Conservation (phyloP, 2,888 invertebrate genomes). For the Trachelus iudaicus region DNA sequence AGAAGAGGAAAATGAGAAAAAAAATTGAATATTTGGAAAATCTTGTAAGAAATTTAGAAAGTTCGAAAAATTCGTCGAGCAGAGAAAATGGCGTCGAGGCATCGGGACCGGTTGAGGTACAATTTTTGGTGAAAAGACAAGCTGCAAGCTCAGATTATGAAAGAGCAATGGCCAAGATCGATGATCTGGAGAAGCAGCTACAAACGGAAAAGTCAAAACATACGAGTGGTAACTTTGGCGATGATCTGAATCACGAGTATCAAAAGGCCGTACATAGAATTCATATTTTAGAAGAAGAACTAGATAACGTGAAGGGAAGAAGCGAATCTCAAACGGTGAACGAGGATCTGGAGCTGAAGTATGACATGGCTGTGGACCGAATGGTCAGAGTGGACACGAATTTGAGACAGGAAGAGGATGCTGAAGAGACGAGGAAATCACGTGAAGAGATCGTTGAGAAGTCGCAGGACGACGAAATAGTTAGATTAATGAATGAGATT, state of each 20-base stretch:
- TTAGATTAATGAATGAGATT: slow-evolving; percentile 31
- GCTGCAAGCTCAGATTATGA: neutral
- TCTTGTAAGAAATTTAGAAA: neutral
- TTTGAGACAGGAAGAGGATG: neutral
- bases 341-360: neutral
- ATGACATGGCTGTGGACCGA: neutral
- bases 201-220: slow-evolving; percentile 1
- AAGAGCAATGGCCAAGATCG: slow-evolving; percentile 12
- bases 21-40: neutral
- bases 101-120: neutral
- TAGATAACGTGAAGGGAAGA: neutral
- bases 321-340: neutral
- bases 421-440: neutral
- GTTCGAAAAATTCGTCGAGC: neutral
- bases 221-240: neutral
- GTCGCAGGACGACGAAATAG: slow-evolving; percentile 8
- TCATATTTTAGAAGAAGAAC: slow-evolving; percentile 3
- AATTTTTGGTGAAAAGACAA: neutral
- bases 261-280: slow-evolving; percentile 3
- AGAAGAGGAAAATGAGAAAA: neutral
- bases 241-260: slow-evolving; percentile 1
- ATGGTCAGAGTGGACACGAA: neutral
- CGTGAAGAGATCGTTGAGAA: slow-evolving; percentile 7
- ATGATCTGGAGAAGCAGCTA: slow-evolving; percentile 12
- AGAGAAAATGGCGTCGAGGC: neutral